phyloP scores from a whole-genome alignment of 2,113 vertebrate species.

The Neolamprologus toae region DNA sequence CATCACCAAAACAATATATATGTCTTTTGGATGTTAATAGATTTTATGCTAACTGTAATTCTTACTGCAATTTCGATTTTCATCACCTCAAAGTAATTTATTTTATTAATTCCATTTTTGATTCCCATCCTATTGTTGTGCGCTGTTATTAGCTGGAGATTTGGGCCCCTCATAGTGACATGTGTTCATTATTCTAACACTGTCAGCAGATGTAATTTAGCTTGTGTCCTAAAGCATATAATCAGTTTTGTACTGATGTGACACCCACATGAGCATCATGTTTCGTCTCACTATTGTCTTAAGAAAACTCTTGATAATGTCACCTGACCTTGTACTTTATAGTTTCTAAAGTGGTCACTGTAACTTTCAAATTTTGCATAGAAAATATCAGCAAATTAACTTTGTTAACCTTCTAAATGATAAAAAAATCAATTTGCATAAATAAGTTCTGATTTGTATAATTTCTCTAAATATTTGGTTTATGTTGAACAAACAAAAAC shows the following conservation, averaged over 20 bases:
- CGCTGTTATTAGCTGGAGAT: constrained; percentile 8
- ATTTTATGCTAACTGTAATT: neutral
- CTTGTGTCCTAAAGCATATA: constrained; percentile 14
- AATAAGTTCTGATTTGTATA: neutral
- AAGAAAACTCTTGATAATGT: neutral
- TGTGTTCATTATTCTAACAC: neutral
- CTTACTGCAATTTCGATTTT: constrained; percentile 10
- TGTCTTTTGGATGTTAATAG: constrained; percentile 4
- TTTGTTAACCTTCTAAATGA: neutral
- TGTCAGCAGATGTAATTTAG: constrained; percentile 34
- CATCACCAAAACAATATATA: neutral
- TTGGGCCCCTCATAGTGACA: constrained; percentile 17
- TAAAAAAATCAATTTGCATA: neutral
- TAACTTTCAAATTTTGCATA: neutral
- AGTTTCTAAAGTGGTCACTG: neutral
- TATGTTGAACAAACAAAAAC: neutral
- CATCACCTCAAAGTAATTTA: neutral
- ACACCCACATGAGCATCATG: neutral
- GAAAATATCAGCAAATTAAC: neutral
- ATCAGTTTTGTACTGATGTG: constrained; percentile 41
- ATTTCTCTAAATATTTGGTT: neutral
- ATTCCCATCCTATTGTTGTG: neutral
- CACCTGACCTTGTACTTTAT: neutral
- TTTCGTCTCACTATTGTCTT: neutral
- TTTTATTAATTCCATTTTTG: neutral